Evolutionary conservation across 23 tunicate species (phyloP).

Genomic region (Diplosoma virens): DNA sequence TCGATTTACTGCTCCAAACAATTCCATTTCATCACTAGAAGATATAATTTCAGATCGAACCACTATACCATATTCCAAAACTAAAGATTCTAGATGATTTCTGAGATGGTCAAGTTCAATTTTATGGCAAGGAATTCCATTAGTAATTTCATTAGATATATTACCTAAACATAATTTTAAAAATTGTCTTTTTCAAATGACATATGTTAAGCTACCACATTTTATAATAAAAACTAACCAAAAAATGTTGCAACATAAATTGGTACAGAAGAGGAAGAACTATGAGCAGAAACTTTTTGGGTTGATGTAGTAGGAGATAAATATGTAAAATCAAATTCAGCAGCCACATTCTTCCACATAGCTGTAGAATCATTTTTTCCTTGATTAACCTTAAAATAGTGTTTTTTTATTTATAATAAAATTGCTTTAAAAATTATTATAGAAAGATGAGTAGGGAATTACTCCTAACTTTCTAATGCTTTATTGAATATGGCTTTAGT

Average conservation of each 20-base stretch:
- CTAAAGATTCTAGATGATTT: conserved; percentile 56
- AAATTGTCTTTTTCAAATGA: too few relatives aligned
- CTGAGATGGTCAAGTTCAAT: conserved; percentile 46
- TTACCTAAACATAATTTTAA: conserved; percentile 41
- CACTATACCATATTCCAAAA: conserved; percentile 62
- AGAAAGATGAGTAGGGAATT: too few relatives aligned
- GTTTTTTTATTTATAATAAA: too few relatives aligned
- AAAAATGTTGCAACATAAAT: too few relatives aligned
- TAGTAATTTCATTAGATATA: conserved; percentile 70
- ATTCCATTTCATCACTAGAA: conserved; percentile 87
- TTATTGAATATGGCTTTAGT: too few relatives aligned
- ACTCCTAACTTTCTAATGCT: too few relatives aligned
- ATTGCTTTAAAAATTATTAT: too few relatives aligned
- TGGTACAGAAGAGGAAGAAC: too few relatives aligned
- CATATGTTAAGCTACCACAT: too few relatives aligned
- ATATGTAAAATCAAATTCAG: conserved; percentile 28
- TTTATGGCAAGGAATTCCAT: conserved; percentile 50
- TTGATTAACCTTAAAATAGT: too few relatives aligned
- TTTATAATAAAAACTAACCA: too few relatives aligned
- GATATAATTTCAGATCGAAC: conserved; percentile 46
- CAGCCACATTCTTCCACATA: conserved; percentile 45
- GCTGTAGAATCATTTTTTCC: background rate
- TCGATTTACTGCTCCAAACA: conserved; percentile 86
- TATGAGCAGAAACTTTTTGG: background rate
- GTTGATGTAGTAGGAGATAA: conserved; percentile 16